These are phyloP conservation scores for Dendrocincla fuliginosa DNA, from an alignment of 2,797 vertebrate species.

Conservation along the genomic window DNA sequence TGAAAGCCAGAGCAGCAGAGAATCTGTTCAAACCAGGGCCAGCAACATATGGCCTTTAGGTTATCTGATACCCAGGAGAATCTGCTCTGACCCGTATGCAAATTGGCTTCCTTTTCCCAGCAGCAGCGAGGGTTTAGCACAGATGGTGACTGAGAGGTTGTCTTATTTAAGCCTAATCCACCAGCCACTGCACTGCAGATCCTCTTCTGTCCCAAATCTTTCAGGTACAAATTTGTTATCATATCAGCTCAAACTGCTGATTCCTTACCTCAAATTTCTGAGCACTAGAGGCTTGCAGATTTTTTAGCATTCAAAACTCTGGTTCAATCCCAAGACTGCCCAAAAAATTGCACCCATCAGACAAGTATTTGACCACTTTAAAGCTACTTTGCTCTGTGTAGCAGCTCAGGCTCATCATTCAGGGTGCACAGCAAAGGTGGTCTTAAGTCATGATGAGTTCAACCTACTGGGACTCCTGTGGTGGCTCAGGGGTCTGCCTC, in stretches of 20 bases:
- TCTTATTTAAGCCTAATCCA: conserved; percentile 6
- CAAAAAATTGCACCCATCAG: neutral
- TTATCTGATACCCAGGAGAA: neutral
- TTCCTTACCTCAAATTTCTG: neutral
- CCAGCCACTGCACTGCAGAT: neutral
- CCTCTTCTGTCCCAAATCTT: neutral
- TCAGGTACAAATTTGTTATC: neutral
- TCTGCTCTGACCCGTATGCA: neutral
- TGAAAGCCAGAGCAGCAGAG: conserved; percentile 28
- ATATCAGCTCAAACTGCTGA: neutral
- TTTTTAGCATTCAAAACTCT: neutral
- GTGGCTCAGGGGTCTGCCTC: neutral
- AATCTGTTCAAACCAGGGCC: neutral
- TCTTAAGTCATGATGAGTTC: neutral
- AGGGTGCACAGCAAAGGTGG: neutral
- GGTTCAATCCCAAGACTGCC: neutral
- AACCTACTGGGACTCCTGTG: neutral
- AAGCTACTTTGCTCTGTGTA: neutral
- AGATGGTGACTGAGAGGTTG: conserved; percentile 14
- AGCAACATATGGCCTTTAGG: conserved; percentile 23
- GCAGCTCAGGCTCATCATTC: neutral
- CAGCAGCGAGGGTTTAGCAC: neutral
- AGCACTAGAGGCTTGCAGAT: neutral
- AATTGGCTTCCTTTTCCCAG: neutral
- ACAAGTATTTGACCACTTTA: conserved; percentile 1